These are phyloP conservation scores for Enteromius argenteus DNA, from an alignment of 2,797 vertebrate species.

Conservation along the genomic window DNA sequence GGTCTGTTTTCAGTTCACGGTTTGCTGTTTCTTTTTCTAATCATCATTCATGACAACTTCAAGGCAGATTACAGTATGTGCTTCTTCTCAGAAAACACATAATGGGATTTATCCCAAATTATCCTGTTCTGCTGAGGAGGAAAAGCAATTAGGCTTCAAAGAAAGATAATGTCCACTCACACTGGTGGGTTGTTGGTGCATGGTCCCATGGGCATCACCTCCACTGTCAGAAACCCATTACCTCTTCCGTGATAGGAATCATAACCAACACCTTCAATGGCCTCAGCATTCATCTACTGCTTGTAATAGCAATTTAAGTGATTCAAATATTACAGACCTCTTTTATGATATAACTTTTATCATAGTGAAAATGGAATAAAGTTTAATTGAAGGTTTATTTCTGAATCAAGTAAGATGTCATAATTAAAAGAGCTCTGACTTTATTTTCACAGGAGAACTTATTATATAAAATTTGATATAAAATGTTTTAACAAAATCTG, in stretches of 20 bases:
- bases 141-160: slow-evolving; percentile 28
- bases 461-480: too few relatives aligned
- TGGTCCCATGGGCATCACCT: slow-evolving; percentile 28
- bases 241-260: not conserved
- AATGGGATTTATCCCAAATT: slow-evolving; percentile 37
- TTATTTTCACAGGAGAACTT: not conserved
- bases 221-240: slow-evolving; percentile 48
- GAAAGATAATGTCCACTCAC: slow-evolving; percentile 13
- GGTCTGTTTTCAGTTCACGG: not conserved
- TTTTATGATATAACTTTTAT: not conserved
- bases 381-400: not conserved
- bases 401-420: not conserved
- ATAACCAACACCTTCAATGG: not conserved
- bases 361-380: not conserved
- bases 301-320: not conserved
- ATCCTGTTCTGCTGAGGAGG: slow-evolving; percentile 11
- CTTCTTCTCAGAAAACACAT: slow-evolving; percentile 16
- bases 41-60: slow-evolving; percentile 10
- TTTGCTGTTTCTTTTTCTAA: slow-evolving; percentile 17
- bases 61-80: slow-evolving; percentile 22
- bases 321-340: not conserved
- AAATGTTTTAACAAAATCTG: not conserved
- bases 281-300: not conserved
- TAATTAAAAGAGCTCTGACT: not conserved
- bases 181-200: slow-evolving; percentile 13